Base-by-base conservation (phyloP, 2,797 vertebrate species). In the Eulemur rubriventer region DNA sequence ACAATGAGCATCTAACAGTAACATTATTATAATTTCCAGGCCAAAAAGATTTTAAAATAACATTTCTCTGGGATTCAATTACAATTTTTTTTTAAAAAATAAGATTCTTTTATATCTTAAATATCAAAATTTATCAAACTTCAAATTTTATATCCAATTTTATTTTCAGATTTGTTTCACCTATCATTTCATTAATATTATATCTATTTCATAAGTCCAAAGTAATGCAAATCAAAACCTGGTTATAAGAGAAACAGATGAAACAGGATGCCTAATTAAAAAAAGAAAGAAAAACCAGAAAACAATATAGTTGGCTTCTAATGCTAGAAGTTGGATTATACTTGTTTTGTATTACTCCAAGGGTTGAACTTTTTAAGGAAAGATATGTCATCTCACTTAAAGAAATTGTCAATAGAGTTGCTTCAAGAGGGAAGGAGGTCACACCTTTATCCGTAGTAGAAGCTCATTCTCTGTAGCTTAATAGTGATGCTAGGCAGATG, bases 151-250 rank as follows among this genome's bases (percentile, higher is more conserved):
- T 73, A 84, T 26, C 22, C n/a, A 94, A 87, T 67, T 41, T 35
- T 83, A 91, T n/a, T 83, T 82, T 86, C 20, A 78, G 76, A 92
- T 94, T 91, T 1, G 75, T 75, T 89, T 97, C 28, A 52, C 2
- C 46, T 86, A 50, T 59, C 72, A 43, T 80, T 61, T 85, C 35
- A 96, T 83, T 92, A 89, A 69, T 59, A 84, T 84, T 52, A 41
- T 41, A 20, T 72, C 50, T 67, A 90, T 50, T 95, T 81, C 61
- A 69, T 52, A 35, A 14, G 63, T 76, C 52, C 3, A 57, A 95
- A 94, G 69, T 28, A 76, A 83, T 7, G 65, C 1, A 97, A 93
- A 86, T 76, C n/a, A 84, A 96, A 91, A 87, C 13, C 4, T 41
- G 69, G 7, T 75, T 87, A 82, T 4, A 80, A 6, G 9, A 96